These are phyloP conservation scores for Blastobasis lacticolella DNA, from an alignment of 2,888 invertebrate genomes.

Conservation along the genomic window DNA sequence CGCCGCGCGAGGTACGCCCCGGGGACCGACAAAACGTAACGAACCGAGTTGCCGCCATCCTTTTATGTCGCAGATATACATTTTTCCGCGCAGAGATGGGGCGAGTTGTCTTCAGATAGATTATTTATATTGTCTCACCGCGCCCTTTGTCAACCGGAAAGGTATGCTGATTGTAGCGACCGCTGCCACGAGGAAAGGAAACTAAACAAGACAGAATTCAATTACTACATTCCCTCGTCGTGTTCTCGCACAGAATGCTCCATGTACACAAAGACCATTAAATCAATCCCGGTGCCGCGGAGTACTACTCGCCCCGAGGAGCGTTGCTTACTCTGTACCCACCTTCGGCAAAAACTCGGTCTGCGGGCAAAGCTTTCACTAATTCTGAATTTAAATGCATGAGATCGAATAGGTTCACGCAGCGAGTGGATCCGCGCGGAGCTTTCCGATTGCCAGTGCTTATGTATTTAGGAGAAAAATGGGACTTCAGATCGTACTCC, in stretches of 20 bases:
- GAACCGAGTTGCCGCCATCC: slow-evolving; percentile 57
- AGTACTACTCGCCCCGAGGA: slow-evolving; percentile 28
- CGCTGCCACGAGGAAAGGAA: slow-evolving; percentile 17
- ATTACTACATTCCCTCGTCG: slow-evolving; percentile 4
- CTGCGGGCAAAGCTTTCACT: slow-evolving; percentile 60
- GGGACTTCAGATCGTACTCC: slow-evolving; percentile 40
- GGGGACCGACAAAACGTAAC: slow-evolving; percentile 69
- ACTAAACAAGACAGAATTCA: slow-evolving; percentile 4
- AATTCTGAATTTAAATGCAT: slow-evolving; percentile 74
- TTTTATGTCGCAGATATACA: slow-evolving; percentile 59
- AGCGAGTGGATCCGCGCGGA: slow-evolving; percentile 46
- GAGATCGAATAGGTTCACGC: slow-evolving; percentile 69
- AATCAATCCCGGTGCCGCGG: slow-evolving; percentile 59
- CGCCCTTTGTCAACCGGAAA: slow-evolving; percentile 36
- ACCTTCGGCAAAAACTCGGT: slow-evolving; percentile 45
- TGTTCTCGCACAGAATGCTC: neutral
- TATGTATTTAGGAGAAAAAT: slow-evolving; percentile 63
- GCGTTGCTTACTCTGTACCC: slow-evolving; percentile 41
- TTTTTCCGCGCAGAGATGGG: slow-evolving; percentile 50
- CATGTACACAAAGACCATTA: slow-evolving; percentile 40
- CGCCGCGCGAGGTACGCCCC: slow-evolving; percentile 46
- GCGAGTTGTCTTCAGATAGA: slow-evolving; percentile 49
- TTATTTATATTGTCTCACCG: slow-evolving; percentile 58
- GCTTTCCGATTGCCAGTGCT: slow-evolving; percentile 59
- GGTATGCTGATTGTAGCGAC: slow-evolving; percentile 44